Evolutionary conservation across 2,797 vertebrate species (phyloP), one percentile per base, ranked within the genome.

Genomic region (Manis pentadactyla): DNA sequence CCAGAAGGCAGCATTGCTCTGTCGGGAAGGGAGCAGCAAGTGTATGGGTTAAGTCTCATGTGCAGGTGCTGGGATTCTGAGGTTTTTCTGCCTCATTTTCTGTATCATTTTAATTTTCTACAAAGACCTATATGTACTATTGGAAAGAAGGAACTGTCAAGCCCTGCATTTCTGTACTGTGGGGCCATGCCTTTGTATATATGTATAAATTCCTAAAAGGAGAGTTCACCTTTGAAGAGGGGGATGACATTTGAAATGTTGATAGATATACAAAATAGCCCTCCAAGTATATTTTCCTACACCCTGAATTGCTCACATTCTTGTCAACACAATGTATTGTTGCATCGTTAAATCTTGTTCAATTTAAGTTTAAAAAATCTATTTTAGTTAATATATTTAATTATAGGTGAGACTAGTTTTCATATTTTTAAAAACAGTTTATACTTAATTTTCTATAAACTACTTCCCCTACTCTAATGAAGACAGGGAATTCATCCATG

Each of bases 1-100:
- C 92, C 51, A 97, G 97, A 92, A n/a, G 96, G 97, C 97, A 97
- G 96, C 90, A 85, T 61, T 64, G 84, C 81, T 94, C 92, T 19
- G 31, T 31, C 39, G 66, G 63, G 39, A 66, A 63, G 64, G 57
- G 10, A 21, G 5, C 34, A 0, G 29, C 37, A 7, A 19, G 4
- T 0, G 0, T 13, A 5, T 7, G 19, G 12, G 49, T 51, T 79
- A 53, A 55, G 7, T 18, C 18, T 69, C 17, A 7, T 3, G 29
- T 18, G 0, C 2, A 2, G 19, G 23, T 64, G 53, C 14, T 74
- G 23, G 46, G 42, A 21, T 8, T 29, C 4, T 82, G 39, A 64
- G 0, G 29, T 68, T 69, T 91, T 71, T 15, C 25, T 87, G 29
- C 53, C 39, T 77, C 27, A 29, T 37, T 82, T 92, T 86, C 21